Evolutionary conservation across 1,140 invertebrate species (phyloP).

Genomic region (Hycleus cichorii): DNA sequence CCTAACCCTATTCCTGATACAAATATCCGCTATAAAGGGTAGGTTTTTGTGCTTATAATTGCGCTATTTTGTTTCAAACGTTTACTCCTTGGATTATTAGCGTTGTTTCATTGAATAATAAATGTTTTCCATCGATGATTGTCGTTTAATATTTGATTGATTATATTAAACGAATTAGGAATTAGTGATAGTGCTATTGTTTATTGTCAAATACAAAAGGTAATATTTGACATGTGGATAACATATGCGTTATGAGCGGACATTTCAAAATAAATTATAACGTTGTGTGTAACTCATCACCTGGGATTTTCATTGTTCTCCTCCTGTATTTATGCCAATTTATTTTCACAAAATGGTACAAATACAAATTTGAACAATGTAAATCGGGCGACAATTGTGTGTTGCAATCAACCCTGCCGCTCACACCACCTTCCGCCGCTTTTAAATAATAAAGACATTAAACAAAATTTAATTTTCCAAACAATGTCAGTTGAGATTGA

Average conservation of each 20-base stretch:
- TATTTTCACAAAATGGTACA: conserved; percentile 8
- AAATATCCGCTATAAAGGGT: too few relatives aligned
- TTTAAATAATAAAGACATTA: conserved; percentile 8
- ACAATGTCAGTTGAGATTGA: not conserved
- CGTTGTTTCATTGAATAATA: too few relatives aligned
- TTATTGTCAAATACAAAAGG: conserved; percentile 33
- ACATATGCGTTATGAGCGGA: conserved; percentile 21
- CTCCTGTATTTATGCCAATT: conserved; percentile 13
- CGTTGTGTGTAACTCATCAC: conserved; percentile 22
- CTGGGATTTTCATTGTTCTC: conserved; percentile 20
- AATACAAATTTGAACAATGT: not conserved
- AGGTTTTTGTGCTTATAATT: too few relatives aligned
- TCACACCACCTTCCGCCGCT: too few relatives aligned
- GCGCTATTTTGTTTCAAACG: too few relatives aligned
- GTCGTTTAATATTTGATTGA: conserved; percentile 11
- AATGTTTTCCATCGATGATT: not conserved
- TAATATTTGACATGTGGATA: conserved; percentile 26
- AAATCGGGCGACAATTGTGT: too few relatives aligned
- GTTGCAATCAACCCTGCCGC: too few relatives aligned
- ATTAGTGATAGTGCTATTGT: conserved; percentile 28
- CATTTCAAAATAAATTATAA: conserved; percentile 28
- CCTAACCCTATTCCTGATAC: too few relatives aligned
- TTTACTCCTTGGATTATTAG: too few relatives aligned
- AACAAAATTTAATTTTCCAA: conserved; percentile 3
- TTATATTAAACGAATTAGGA: conserved; percentile 13